A percentile compares a stretch with the other conserved stretches of the same genome.
These are phyloP conservation scores for Poecile atricapillus DNA, from an alignment of 2,113 vertebrate genomes.

Conservation along the genomic window DNA sequence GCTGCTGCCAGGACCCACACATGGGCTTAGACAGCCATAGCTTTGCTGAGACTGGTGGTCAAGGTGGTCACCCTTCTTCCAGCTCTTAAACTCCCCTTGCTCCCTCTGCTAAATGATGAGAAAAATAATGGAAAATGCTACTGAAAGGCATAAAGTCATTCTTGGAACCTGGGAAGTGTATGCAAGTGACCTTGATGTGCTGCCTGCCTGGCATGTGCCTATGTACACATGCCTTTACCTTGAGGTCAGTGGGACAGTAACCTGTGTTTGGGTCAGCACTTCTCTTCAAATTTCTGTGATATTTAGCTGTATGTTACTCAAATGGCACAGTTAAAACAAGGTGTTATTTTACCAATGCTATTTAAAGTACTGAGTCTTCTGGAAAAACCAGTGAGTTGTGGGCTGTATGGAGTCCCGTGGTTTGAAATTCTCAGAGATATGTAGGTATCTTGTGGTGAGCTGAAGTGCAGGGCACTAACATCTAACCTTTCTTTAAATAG, in stretches of 20 bases:
- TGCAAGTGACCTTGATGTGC: neutral
- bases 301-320: neutral
- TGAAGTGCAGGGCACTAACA: neutral
- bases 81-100: neutral
- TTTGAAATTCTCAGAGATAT: neutral
- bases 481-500: neutral
- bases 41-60: neutral
- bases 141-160: neutral
- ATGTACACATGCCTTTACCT: rapidly evolving
- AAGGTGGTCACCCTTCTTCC: neutral
- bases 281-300: neutral
- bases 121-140: neutral
- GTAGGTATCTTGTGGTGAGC: neutral
- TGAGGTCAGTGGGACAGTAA: neutral
- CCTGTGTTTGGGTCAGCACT: neutral
- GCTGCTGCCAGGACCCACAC: rapidly evolving
- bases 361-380: neutral
- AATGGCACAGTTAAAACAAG: neutral
- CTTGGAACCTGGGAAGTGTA: neutral
- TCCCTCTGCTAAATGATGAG: neutral
- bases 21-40: neutral
- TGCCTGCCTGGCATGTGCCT: neutral
- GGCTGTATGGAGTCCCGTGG: rapidly evolving
- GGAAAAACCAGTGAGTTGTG: neutral
- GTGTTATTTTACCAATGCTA: neutral